Percentiles rank a stretch among this genome's conserved stretches.
phyloP scores from a whole-genome alignment of 2,888 invertebrate species.

The Epinotia demarniana region DNA sequence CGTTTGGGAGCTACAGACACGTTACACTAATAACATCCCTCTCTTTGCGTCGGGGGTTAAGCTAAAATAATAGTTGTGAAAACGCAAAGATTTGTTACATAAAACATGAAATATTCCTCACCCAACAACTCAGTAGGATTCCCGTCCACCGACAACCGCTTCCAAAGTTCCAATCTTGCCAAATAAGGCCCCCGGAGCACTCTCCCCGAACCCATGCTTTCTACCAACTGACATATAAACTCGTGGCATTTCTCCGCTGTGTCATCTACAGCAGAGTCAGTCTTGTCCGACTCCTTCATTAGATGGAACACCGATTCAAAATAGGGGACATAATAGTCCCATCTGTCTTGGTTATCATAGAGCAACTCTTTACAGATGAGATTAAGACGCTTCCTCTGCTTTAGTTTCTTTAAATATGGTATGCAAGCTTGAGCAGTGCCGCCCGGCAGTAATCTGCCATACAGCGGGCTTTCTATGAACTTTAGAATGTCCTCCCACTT shows the following conservation, averaged over 20 bases:
- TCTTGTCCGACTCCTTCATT: slow-evolving; percentile 68
- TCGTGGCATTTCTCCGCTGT: slow-evolving; percentile 78
- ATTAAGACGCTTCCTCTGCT: slow-evolving; percentile 91
- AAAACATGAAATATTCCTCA: neutral
- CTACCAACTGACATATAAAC: slow-evolving; percentile 80
- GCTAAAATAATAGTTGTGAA: neutral
- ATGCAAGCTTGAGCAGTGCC: slow-evolving; percentile 89
- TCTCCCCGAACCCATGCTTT: slow-evolving; percentile 76
- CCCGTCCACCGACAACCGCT: slow-evolving; percentile 82
- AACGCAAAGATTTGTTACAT: neutral
- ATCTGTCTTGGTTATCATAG: slow-evolving; percentile 88
- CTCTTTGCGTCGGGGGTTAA: no score
- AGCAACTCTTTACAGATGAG: slow-evolving; percentile 89
- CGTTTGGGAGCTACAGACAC: no score
- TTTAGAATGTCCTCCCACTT: slow-evolving; percentile 93
- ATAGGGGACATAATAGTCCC: slow-evolving; percentile 90
- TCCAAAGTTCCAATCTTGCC: slow-evolving; percentile 91
- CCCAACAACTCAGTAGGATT: slow-evolving; percentile 83
- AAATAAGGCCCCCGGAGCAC: slow-evolving; percentile 92
- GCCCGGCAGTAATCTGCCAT: slow-evolving; percentile 87
- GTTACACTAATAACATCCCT: no score
- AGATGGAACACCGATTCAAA: slow-evolving; percentile 88
- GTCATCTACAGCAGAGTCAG: slow-evolving; percentile 66
- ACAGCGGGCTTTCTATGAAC: slow-evolving; percentile 91
- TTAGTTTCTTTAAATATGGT: slow-evolving; percentile 88